Evolutionary conservation across 2,113 vertebrate species (phyloP).

Genomic region (Pluvianellus socialis): DNA sequence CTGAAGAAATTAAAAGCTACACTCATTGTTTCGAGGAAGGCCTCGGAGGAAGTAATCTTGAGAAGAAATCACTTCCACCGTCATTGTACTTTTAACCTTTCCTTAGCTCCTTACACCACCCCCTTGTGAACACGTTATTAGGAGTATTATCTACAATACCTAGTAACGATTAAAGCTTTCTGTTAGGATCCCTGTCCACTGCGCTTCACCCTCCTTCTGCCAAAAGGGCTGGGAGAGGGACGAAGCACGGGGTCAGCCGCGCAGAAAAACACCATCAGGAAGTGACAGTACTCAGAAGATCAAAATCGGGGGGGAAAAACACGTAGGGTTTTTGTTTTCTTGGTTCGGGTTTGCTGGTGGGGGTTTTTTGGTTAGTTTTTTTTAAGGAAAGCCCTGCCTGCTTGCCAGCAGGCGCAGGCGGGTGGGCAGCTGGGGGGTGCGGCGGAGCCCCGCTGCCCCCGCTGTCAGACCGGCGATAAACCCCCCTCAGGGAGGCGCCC

Average conservation of each 20-base stretch:
- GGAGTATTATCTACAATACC: not conserved
- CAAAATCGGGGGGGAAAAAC: not conserved
- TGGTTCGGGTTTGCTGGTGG: too few relatives aligned
- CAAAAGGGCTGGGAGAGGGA: not conserved
- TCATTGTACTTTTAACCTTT: constrained; percentile 22
- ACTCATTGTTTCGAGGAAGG: not conserved
- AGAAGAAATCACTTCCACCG: constrained; percentile 12
- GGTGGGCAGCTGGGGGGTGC: not conserved
- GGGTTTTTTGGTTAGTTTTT: not conserved
- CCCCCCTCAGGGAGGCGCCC: not conserved
- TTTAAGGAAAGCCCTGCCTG: not conserved
- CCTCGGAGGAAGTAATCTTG: constrained; percentile 23
- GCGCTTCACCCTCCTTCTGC: not conserved
- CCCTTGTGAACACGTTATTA: not conserved
- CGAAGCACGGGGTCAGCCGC: not conserved
- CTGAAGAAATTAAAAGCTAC: not conserved
- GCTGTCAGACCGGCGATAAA: not conserved
- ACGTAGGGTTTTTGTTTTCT: rapidly evolving
- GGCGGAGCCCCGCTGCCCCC: too few relatives aligned
- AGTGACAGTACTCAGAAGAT: not conserved
- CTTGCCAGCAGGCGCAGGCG: not conserved
- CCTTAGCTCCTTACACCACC: not conserved
- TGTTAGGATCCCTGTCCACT: not conserved
- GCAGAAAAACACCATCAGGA: not conserved
- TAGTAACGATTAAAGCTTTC: not conserved